phyloP scores from a whole-genome alignment of 2,113 vertebrate species.

The Glaucidium brasilianum region DNA sequence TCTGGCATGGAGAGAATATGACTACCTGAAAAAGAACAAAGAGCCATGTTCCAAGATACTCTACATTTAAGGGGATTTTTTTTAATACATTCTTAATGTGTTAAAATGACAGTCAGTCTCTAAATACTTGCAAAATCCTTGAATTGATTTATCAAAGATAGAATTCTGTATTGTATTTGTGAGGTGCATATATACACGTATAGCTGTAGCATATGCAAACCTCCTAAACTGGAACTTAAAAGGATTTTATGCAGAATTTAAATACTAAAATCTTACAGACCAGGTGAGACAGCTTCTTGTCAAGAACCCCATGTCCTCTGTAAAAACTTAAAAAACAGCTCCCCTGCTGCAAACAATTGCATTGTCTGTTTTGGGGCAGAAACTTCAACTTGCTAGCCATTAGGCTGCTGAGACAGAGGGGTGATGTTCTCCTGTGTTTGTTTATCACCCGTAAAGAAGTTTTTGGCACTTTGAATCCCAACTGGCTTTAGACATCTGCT shows the following conservation, averaged over 20 bases:
- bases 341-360: accelerated
- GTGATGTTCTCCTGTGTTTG: not conserved
- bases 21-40: not conserved
- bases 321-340: not conserved
- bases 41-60: not conserved
- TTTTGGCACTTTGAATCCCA: not conserved
- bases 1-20: not conserved
- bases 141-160: not conserved
- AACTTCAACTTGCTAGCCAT: not conserved
- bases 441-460: not conserved
- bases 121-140: not conserved
- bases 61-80: not conserved
- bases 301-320: not conserved
- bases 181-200: not conserved
- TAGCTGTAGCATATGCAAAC: not conserved
- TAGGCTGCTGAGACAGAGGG: not conserved
- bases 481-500: not conserved
- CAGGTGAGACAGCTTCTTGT: not conserved
- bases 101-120: not conserved
- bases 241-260: not conserved
- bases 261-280: not conserved
- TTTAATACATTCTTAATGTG: not conserved
- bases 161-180: not conserved
- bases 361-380: not conserved
- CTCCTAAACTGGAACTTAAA: not conserved